Evolutionary conservation across 1,140 invertebrate species (phyloP).

Genomic region (Nasonia longicornis): DNA sequence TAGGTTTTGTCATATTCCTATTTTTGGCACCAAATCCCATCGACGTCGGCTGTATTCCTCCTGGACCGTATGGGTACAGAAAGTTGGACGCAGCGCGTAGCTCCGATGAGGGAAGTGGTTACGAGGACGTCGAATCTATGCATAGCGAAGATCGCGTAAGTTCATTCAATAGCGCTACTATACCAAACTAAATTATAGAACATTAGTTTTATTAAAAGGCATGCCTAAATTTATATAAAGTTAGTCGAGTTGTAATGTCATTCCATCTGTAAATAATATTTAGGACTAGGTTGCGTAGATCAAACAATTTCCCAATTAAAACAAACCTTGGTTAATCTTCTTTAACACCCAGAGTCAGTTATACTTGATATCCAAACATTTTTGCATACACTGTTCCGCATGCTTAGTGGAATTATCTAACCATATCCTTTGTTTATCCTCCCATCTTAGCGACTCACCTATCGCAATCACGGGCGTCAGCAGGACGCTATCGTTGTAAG

Average conservation of each 20-base stretch:
- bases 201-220: background rate
- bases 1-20: conserved; percentile 87
- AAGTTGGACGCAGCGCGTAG: conserved; percentile 58
- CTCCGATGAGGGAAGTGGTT: conserved; percentile 59
- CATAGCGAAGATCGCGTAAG: conserved; percentile 61
- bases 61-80: conserved; percentile 60
- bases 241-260: background rate
- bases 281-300: background rate
- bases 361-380: background rate
- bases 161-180: conserved; percentile 26
- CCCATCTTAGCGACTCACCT: conserved; percentile 63
- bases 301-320: background rate
- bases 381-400: conserved; percentile 51
- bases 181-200: conserved; percentile 21
- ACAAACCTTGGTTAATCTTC: background rate
- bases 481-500: conserved; percentile 66
- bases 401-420: conserved; percentile 54
- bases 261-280: background rate
- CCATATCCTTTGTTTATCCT: conserved; percentile 54
- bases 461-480: conserved; percentile 63
- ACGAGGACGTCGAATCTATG: conserved; percentile 50
- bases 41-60: conserved; percentile 75
- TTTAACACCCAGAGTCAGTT: background rate
- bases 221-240: too few species aligned
- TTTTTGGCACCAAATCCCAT: conserved; percentile 86